These are phyloP conservation scores for Neosilurus mollespiculum DNA, from an alignment of 2,797 vertebrate species.

Conservation along the genomic window DNA sequence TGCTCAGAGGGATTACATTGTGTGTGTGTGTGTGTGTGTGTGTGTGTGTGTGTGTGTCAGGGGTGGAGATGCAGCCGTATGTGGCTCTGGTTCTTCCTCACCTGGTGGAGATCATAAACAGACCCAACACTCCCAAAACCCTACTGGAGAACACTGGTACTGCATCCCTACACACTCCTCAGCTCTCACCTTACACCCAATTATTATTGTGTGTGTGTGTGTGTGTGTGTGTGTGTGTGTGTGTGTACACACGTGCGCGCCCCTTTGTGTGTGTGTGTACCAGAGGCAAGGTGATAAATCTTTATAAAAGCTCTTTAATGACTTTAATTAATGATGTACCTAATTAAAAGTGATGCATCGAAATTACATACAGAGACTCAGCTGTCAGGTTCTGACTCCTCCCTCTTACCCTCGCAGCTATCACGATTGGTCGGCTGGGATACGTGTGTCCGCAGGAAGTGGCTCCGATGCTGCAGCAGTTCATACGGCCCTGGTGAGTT, in stretches of 20 bases:
- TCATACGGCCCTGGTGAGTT: conserved; percentile 89
- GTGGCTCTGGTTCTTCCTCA: conserved; percentile 90
- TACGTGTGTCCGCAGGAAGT: conserved; percentile 95
- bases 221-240: not conserved
- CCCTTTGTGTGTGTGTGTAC: too few relatives aligned
- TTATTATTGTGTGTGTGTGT: not conserved
- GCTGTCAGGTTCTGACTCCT: not conserved
- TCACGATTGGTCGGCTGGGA: conserved; percentile 90
- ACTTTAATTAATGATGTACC: not conserved
- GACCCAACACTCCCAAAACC: conserved; percentile 93
- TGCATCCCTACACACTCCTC: not conserved
- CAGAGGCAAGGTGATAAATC: not conserved
- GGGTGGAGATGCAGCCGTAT: conserved; percentile 93
- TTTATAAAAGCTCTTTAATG: not conserved
- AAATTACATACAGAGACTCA: not conserved
- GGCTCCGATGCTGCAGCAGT: conserved; percentile 89
- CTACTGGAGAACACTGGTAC: conserved; percentile 91
- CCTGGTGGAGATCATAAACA: conserved; percentile 92
- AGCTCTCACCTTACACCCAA: not conserved
- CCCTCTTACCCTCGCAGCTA: conserved; percentile 72
- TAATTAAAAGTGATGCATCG: not conserved
- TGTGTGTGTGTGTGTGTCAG: conserved; percentile 60
- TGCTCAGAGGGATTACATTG: not conserved
- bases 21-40: not conserved
- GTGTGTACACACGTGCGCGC: not conserved